Evolutionary conservation across 2,113 vertebrate species (phyloP).

Genomic region (Chionis minor): DNA sequence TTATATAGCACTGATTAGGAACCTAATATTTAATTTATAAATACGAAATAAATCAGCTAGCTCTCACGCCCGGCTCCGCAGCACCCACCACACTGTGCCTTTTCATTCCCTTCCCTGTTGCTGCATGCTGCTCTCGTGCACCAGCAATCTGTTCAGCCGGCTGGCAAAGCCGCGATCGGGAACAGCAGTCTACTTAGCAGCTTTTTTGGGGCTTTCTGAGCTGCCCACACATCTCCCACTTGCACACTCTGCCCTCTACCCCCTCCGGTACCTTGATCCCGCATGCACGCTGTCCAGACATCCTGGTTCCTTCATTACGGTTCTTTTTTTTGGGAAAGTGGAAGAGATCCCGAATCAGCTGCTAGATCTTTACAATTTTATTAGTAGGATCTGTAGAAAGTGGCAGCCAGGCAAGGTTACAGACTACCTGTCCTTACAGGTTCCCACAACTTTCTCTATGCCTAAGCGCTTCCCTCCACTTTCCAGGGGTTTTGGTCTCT

Average conservation of each 20-base stretch:
- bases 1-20: not conserved
- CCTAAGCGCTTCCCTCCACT: not conserved
- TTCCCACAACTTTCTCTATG: not conserved
- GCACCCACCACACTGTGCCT: not conserved
- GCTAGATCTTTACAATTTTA: not conserved
- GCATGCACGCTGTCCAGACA: accelerated
- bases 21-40: not conserved
- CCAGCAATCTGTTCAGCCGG: constrained; percentile 46
- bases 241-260: not conserved
- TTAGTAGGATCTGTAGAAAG: not conserved
- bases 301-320: not conserved
- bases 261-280: accelerated
- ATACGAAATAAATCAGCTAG: accelerated
- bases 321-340: not conserved
- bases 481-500: not conserved
- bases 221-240: not conserved
- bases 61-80: accelerated
- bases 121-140: not conserved
- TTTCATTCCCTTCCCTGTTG: not conserved
- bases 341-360: not conserved
- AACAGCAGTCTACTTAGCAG: not conserved
- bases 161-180: not conserved
- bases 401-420: not conserved
- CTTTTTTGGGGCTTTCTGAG: not conserved
- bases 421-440: accelerated